phyloP scores from a whole-genome alignment of 2,888 invertebrate species.

The Glaucopsyche alexis region DNA sequence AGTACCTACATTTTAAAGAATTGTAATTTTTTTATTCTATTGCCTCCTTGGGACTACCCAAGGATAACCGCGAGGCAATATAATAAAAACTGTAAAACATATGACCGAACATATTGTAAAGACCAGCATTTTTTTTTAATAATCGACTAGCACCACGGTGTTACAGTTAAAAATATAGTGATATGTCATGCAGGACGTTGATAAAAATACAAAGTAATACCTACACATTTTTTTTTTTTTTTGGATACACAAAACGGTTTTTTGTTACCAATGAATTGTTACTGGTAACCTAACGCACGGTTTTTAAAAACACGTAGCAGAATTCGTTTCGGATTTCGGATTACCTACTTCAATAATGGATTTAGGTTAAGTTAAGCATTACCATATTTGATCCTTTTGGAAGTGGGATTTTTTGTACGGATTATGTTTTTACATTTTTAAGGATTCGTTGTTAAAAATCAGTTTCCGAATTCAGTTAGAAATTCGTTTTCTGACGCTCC shows the following conservation, averaged over 20 bases:
- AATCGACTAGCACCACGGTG: too few relatives aligned
- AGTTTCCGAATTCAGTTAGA: neutral
- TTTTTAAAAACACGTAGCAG: slow-evolving; percentile 27
- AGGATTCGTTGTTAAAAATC: neutral
- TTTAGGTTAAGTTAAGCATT: slow-evolving; percentile 30
- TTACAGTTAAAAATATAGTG: too few relatives aligned
- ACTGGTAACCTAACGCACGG: slow-evolving; percentile 29
- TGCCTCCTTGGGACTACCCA: too few relatives aligned
- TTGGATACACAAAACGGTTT: slow-evolving; percentile 3
- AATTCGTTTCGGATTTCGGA: slow-evolving; percentile 30
- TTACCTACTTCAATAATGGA: slow-evolving; percentile 28
- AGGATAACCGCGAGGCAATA: too few relatives aligned
- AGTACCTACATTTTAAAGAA: too few relatives aligned
- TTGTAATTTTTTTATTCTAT: too few relatives aligned
- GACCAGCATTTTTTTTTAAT: too few relatives aligned
- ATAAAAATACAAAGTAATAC: too few relatives aligned
- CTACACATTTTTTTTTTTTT: neutral
- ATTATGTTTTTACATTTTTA: slow-evolving; percentile 21
- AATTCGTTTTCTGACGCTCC: neutral
- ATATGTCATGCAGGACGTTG: too few relatives aligned
- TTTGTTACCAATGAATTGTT: slow-evolving; percentile 26
- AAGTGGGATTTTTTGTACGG: slow-evolving; percentile 23
- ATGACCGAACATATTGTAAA: too few relatives aligned
- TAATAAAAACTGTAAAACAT: too few relatives aligned
- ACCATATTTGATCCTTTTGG: slow-evolving; percentile 30